Base-by-base conservation (phyloP, 2,797 vertebrate species). In the Clarias platycephalus region DNA sequence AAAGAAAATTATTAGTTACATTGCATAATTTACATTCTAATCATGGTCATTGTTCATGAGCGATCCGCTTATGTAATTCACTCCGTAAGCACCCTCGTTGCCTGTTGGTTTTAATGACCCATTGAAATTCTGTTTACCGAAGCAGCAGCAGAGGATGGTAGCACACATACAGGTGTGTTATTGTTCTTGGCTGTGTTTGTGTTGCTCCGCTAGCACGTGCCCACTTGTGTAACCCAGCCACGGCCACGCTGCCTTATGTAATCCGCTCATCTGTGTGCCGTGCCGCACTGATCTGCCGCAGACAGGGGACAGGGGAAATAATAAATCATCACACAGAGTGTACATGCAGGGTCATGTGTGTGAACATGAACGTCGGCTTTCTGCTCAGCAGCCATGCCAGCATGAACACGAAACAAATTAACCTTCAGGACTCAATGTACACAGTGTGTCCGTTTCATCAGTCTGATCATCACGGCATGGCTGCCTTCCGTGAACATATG, bases 221-320 rank as follows among this genome's bases (percentile, higher is more conserved):
- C 92, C 93, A 94, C 94, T 94, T 95, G 93, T 93, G 91, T 95
- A 94, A 95, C 91, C 90, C 91, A 88, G 64, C 82, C 75, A 89
- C 90, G 92, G 90, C 91, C 90, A 89, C 89, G 88, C 83, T 86
- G 85, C 81, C 82, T 95, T 94, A 95, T 92, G 90, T 94, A 95
- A 95, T 89, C 87, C 77, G 88, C 89, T 82, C 87, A 58, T 90
- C 81, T 83, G 72, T 92, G 88, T 82, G 79, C 86, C 67, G 77
- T 74, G 40, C 67, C 37, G 67, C 68, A 66, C 74, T 55, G 70
- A 55, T 71, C 80, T 82, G 62, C 28, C 84, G 79, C 80, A 40
- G 40, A 81, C 80, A 37, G 40, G 77, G 68, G 76, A 84, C 82
- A 71, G 37, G 34, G 55, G 71, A 34, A 81, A 81, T 57, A 86